Evolutionary conservation across 2,888 invertebrate genomes (phyloP), one percentile per base, ranked within the genome.

Genomic region (Globia sparganii): DNA sequence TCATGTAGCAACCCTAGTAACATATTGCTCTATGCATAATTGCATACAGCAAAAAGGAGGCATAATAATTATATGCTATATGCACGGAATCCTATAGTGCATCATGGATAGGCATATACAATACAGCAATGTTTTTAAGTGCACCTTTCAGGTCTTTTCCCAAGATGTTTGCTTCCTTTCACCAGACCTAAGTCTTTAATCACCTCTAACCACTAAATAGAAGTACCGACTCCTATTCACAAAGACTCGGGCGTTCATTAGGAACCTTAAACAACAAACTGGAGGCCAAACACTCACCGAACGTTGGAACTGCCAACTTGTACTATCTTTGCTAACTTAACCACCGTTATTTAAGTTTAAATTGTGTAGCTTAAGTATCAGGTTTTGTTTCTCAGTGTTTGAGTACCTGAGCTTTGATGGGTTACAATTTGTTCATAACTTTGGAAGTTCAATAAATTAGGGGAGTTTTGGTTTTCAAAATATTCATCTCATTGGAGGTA

Each of bases 281-380:
- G 75, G 28, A 75, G 64, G 70, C 70, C 66, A 75, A 88, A 86
- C 88, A 84, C 77, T 76, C 80, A 59, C 65, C 62, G 58, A 82
- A 58, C 59, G 53, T 70, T 79, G 73, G 68, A 62, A 87, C 84
- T 72, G 67, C 58, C 40, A 86, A 85, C 83, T 83, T 76, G 76
- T 80, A 64, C 75, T 78, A 80, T 86, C 89, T 80, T 78, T 25
- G 71, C 75, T 56, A 85, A 86, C 85, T 84, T 71, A 64, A 87
- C 87, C 86, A 25, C 78, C 68, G 78, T 78, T 86, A 86, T 85
- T 85, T 89, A 89, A 90, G 78, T 89, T 89, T 76, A 84, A 83
- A 89, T 86, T 88, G 87, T 87, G 73, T 62, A 69, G 64, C 74
- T 80, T 75, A 72, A 70, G 79, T 75, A 80, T 88, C 77, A 67